Conservation (phyloP, 2,113 vertebrate species). For the Antechinus flavipes region DNA sequence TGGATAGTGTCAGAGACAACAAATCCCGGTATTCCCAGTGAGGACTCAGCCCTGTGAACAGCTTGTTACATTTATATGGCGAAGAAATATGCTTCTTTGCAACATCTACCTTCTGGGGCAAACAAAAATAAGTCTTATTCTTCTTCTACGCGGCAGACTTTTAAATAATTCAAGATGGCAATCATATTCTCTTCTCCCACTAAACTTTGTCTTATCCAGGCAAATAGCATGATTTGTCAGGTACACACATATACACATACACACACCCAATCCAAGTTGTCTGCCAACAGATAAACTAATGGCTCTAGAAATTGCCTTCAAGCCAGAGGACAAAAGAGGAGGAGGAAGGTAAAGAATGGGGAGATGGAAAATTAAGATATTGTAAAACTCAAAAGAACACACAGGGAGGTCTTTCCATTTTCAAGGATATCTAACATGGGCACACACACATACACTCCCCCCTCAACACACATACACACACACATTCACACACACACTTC, state of each 20-base stretch:
- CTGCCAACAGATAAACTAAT: neutral
- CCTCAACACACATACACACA: neutral
- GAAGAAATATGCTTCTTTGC: neutral
- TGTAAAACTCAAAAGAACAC: neutral
- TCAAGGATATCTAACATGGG: neutral
- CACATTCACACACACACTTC: neutral
- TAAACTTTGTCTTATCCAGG: neutral
- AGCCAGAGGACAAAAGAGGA: neutral
- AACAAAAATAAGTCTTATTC: neutral
- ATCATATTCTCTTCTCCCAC: neutral
- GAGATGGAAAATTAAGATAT: neutral
- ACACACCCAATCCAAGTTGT: neutral
- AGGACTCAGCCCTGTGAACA: neutral
- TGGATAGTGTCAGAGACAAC: neutral
- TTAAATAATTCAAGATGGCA: neutral
- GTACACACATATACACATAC: neutral
- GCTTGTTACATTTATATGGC: neutral
- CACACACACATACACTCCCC: neutral
- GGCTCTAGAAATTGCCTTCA: neutral
- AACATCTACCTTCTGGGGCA: neutral
- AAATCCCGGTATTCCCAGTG: neutral
- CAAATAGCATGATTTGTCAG: neutral
- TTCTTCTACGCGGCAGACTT: neutral
- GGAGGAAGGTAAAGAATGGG: neutral
- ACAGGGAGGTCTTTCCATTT: neutral